These are phyloP conservation scores for Lytechinus variegatus DNA, from an alignment of 35 echinoderm and acorn worm species.

Conservation along the genomic window DNA sequence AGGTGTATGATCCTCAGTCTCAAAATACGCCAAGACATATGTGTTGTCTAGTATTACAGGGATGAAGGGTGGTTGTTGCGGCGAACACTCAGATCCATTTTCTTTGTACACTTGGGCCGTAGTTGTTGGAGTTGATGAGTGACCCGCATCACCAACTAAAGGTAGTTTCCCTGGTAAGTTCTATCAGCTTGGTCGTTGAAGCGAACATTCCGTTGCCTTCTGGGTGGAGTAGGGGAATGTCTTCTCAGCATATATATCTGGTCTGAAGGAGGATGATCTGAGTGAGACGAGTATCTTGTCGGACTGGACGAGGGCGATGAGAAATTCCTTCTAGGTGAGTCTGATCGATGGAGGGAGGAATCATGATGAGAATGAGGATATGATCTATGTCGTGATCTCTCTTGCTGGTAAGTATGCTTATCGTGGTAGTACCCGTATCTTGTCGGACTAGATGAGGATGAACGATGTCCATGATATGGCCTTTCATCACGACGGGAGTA, in stretches of 20 bases:
- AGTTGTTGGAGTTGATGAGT: neutral
- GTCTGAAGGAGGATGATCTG: neutral
- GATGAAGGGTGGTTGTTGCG: conserved; percentile 24
- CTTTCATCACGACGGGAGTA: neutral
- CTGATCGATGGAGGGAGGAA: neutral
- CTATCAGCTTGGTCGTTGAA: conserved; percentile 6
- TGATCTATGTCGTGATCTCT: neutral
- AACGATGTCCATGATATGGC: too few species aligned
- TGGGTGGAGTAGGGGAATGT: neutral
- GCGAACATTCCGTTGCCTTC: neutral
- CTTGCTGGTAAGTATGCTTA: neutral
- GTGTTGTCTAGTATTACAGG: conserved; percentile 27
- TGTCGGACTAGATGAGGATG: too few species aligned
- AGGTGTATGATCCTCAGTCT: conserved; percentile 35
- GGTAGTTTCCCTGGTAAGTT: conserved; percentile 43
- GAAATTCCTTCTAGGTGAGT: neutral
- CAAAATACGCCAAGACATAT: conserved; percentile 37
- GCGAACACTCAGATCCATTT: neutral
- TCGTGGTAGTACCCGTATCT: neutral
- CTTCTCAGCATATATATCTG: neutral
- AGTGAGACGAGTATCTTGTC: neutral
- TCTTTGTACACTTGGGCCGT: neutral
- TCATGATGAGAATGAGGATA: neutral
- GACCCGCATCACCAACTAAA: conserved; percentile 46
- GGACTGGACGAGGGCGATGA: neutral